phyloP scores from a whole-genome alignment of 2,113 vertebrate genomes.

The Nettapus auritus region DNA sequence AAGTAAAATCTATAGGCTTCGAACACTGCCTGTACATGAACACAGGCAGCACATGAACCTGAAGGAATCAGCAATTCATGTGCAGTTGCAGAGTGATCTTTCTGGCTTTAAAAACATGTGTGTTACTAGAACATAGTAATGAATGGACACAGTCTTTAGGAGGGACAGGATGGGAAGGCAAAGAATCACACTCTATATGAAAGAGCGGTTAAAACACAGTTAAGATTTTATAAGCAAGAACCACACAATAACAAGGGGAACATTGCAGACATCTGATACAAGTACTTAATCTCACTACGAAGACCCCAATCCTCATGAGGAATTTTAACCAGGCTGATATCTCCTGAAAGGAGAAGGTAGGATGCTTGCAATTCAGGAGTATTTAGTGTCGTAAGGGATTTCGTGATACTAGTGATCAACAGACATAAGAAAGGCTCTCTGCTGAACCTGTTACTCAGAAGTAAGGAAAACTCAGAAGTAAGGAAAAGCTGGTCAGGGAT shows the following conservation, averaged over 20 bases:
- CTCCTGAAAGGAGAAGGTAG: neutral
- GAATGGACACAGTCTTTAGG: neutral
- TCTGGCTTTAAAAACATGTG: neutral
- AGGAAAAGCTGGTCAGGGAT: neutral
- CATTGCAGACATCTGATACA: neutral
- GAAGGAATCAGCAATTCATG: neutral
- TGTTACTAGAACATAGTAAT: neutral
- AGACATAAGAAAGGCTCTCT: neutral
- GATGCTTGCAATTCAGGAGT: neutral
- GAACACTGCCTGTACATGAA: neutral
- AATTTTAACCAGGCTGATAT: neutral
- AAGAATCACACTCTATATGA: neutral
- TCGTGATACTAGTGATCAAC: neutral
- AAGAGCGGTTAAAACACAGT: neutral
- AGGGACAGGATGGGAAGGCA: neutral
- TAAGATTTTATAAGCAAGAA: neutral
- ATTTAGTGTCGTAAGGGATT: neutral
- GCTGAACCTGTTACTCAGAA: neutral
- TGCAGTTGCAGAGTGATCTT: neutral
- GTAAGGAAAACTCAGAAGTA: too few relatives aligned
- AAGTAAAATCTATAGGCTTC: neutral
- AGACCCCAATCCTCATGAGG: neutral
- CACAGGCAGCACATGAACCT: neutral
- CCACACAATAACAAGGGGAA: neutral
- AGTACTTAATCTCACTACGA: neutral